These are phyloP conservation scores for Heliconius cydno DNA, from an alignment of 2,888 invertebrate species.

Conservation along the genomic window DNA sequence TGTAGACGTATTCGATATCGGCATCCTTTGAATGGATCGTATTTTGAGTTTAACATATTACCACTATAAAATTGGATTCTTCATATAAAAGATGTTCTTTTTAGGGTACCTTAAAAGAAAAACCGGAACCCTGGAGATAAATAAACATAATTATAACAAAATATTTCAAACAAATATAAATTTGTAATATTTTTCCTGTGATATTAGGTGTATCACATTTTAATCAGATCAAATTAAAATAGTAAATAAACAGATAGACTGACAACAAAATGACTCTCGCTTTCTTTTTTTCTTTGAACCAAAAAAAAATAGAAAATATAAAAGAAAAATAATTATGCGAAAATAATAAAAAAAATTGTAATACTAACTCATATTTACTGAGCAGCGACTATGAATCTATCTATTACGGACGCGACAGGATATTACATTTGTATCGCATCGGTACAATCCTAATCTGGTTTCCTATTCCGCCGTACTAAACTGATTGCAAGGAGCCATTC, in stretches of 20 bases:
- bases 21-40: conserved; percentile 20
- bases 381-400: background rate
- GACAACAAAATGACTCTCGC: too few species aligned
- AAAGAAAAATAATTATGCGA: background rate
- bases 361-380: background rate
- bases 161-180: too few species aligned
- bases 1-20: conserved; percentile 34
- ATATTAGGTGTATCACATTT: too few species aligned
- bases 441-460: conserved; percentile 37
- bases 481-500: conserved; percentile 30
- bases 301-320: too few species aligned
- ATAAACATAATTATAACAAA: too few species aligned
- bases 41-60: conserved; percentile 16
- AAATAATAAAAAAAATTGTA: background rate
- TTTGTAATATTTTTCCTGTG: too few species aligned
- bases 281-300: too few species aligned
- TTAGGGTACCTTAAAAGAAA: background rate
- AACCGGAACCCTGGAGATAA: too few species aligned
- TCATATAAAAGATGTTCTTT: too few species aligned
- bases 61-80: conserved; percentile 16
- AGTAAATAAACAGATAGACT: too few species aligned
- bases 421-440: conserved; percentile 36
- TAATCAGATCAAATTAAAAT: too few species aligned
- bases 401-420: conserved; percentile 26
- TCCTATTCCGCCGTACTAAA: conserved; percentile 34